These are phyloP conservation scores for Ommatoiulus sabulosus DNA, from an alignment of 2,888 invertebrate genomes.

Conservation along the genomic window DNA sequence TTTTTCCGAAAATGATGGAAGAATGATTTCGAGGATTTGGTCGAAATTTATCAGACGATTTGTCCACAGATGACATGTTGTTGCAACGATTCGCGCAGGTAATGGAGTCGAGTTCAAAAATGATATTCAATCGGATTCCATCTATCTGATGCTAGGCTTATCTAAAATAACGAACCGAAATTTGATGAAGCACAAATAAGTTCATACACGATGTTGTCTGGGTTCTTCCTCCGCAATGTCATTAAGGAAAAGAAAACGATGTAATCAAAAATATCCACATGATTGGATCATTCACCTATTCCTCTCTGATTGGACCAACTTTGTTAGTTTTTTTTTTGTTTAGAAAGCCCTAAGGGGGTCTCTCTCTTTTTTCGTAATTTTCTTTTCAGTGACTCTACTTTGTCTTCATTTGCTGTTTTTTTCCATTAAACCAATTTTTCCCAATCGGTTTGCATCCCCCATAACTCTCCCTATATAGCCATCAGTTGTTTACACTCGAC, in stretches of 20 bases:
- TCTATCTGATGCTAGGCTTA: neutral
- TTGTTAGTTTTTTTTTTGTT: neutral
- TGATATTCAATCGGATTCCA: neutral
- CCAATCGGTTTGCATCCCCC: neutral
- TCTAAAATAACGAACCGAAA: slow-evolving; percentile 9
- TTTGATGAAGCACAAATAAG: slow-evolving; percentile 2
- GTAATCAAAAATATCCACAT: slow-evolving; percentile 36
- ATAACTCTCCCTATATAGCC: neutral
- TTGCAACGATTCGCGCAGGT: too few relatives aligned
- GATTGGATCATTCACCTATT: slow-evolving; percentile 35
- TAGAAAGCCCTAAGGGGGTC: neutral
- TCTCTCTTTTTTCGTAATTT: neutral
- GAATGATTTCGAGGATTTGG: too few relatives aligned
- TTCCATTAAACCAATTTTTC: neutral
- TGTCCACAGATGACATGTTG: too few relatives aligned
- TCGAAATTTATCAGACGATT: too few relatives aligned
- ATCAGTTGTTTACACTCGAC: slow-evolving; percentile 31
- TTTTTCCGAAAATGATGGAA: too few relatives aligned
- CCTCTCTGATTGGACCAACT: neutral
- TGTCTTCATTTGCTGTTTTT: neutral
- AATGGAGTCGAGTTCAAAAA: neutral
- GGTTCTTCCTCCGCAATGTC: neutral
- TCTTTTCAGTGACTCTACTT: neutral
- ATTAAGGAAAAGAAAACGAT: slow-evolving; percentile 19
- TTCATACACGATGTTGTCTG: neutral